phyloP scores from a whole-genome alignment of 1,140 invertebrate genomes.

The Drosophila nigrodunni region DNA sequence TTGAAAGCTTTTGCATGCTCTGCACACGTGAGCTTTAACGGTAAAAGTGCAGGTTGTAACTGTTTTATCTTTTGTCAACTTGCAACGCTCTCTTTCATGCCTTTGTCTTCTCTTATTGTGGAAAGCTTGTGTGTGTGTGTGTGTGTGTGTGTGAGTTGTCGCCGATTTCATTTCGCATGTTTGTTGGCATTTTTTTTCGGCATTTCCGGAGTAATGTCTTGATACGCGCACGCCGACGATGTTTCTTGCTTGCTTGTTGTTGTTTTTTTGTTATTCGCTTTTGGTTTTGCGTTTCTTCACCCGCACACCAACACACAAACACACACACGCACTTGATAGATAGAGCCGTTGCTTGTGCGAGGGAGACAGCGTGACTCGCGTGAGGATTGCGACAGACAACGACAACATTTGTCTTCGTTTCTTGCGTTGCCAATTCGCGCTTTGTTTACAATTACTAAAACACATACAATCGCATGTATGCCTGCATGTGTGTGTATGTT shows the following conservation, averaged over 20 bases:
- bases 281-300: constrained; percentile 51
- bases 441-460: constrained; percentile 35
- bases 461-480: neutral
- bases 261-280: constrained; percentile 41
- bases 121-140: neutral
- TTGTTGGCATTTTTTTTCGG: constrained; percentile 68
- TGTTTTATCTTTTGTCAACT: constrained; percentile 6
- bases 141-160: constrained; percentile 14
- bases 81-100: constrained; percentile 2
- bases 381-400: constrained; percentile 21
- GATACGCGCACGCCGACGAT: constrained; percentile 49
- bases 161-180: constrained; percentile 48
- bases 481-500: neutral
- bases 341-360: neutral
- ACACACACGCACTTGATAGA: neutral
- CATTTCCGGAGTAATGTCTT: constrained; percentile 83
- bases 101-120: constrained; percentile 22
- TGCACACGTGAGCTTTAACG: constrained; percentile 21
- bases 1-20: constrained; percentile 5
- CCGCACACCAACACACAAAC: constrained; percentile 25
- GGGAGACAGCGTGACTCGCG: constrained; percentile 30
- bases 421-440: constrained; percentile 29
- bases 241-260: constrained; percentile 29
- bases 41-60: constrained; percentile 30
- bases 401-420: constrained; percentile 36